Base-by-base conservation (phyloP, 2,797 vertebrate genomes). In the Arrhamphus sclerolepis region DNA sequence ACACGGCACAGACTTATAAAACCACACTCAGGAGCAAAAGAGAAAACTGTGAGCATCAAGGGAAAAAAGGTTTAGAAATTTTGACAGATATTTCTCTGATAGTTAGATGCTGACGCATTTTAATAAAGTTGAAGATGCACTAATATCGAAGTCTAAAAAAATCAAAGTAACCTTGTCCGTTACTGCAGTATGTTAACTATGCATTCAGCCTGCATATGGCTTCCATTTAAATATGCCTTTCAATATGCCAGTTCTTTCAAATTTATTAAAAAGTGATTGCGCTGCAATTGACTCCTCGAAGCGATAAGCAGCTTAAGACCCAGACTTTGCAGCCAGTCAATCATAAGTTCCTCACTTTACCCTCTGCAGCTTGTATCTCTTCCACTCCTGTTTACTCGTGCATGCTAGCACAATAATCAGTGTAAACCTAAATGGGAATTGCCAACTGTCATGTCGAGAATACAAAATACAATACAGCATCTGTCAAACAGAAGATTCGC, bases 191-290 rank as follows among this genome's bases (percentile, higher is more conserved):
- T 70, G 71, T 63, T 75, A 72, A 82, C 78, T 72, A 40, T 43
- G 64, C 56, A n/a, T 81, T 72, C 53, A 66, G 65, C 40, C 51
- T 60, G 48, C 62, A 74, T 62, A 71, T 75, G 58, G 16, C 62
- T 56, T 70, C 73, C 46, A 76, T 82, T 81, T 71, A 68, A 84
- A 89, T 76, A 63, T 69, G 71, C 66, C 51, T 81, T 88, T 83
- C 59, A 86, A 76, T 76, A 81, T 64, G 78, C 65, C 52, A 68
- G 71, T 65, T 69, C 60, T 66, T 57, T 72, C 78, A 78, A 80
- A 68, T 89, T 90, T 85, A 84, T 89, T 89, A 86, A 90, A 89
- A 89, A 90, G 80, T 83, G 81, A 88, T 85, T 88, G 73, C 75
- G 17, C 72, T 71, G 77, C 87, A 85, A 84, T 71, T 70, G 68